Base-by-base conservation (phyloP, 2,113 vertebrate species). In the Psophia crepitans region DNA sequence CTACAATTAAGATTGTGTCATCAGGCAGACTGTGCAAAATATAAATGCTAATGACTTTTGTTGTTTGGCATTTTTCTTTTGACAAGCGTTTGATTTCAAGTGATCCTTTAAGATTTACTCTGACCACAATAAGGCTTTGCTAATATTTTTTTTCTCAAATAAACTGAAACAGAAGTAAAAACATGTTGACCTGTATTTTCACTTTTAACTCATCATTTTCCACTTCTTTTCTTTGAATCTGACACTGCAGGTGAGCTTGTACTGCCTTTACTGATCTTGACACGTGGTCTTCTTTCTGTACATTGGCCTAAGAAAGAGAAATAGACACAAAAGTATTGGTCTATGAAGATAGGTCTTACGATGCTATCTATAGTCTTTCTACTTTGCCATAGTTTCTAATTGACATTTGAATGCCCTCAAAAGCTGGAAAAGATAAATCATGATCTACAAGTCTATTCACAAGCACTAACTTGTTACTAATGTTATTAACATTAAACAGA, bases 181-280 rank as follows among this genome's bases (percentile, higher is more conserved):
- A 61, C 77, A 82, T 30, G 63, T 51, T 85, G 76, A 99, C 99
- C 98, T 98, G 98, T 54, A 99, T 97, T 69, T 99, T 98, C 30
- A 96, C 92, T 91, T 97, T 98, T 97, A 99, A 95, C 44, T 98
- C 98, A 77, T 96, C 58, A 90, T 99, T 99, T 87, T 99, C 98
- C 3, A 87, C 96, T 83, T 99, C 98, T 94, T 99, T 99, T 97
- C 95, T 99, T 89, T 97, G 95, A 71, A 99, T 98, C 84, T 99
- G 98, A 35, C 87, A 54, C 57, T 99, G 98, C 26, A 99, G 97
- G 78, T 98, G 98, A 91, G 98, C 96, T 37, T 98, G 98, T 9
- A 98, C 98, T 27, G 97, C 83, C 89, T 98, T 98, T 54, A 97
- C 90, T 51, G 98, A 98, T 69, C 98, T 98, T 66, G 98, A 98